phyloP scores from a whole-genome alignment of 2,888 invertebrate genomes.

The Pediacus dermestoides region DNA sequence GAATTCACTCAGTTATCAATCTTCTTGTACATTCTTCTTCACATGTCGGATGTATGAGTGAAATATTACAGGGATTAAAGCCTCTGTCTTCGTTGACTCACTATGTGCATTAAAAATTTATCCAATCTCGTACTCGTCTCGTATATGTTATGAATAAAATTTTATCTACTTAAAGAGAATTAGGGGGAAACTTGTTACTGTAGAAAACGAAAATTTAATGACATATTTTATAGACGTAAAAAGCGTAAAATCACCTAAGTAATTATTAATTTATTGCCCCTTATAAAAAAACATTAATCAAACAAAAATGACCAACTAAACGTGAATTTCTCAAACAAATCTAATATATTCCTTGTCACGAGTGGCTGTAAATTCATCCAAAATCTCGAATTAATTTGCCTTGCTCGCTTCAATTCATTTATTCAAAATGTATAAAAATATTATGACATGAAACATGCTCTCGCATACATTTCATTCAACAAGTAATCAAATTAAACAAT shows the following conservation, averaged over 20 bases:
- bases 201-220: no score
- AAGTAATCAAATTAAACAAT: conserved; percentile 2
- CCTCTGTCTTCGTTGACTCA: no score
- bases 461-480: conserved; percentile 15
- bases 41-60: conserved; percentile 37
- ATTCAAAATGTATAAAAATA: conserved; percentile 21
- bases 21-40: conserved; percentile 41
- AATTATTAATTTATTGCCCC: no score
- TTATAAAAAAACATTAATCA: no score
- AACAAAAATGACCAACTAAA: no score
- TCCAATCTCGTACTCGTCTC: background rate
- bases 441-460: conserved; percentile 19
- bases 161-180: no score
- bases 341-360: conserved; percentile 1
- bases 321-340: background rate
- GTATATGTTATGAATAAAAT: no score
- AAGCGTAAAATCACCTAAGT: no score
- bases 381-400: conserved; percentile 1
- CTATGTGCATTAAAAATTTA: conserved; percentile 18
- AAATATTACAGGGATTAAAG: conserved; percentile 42
- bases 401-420: conserved; percentile 8
- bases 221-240: no score
- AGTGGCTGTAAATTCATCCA: background rate
- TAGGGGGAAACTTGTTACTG: no score
- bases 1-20: conserved; percentile 45